Conservation (phyloP, 1,140 invertebrate genomes). For the Drosophila hydei region DNA sequence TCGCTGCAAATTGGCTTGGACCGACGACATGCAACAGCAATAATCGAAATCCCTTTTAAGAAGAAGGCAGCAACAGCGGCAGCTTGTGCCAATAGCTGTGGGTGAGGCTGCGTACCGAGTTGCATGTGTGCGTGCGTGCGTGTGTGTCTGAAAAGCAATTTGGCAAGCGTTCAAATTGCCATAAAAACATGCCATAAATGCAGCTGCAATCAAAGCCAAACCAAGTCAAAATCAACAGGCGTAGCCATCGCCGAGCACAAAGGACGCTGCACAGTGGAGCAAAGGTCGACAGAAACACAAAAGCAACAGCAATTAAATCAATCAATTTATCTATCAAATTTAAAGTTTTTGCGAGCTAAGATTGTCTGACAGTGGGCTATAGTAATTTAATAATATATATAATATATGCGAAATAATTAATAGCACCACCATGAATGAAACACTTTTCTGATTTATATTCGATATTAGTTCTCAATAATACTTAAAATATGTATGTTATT, state of each 20-base stretch:
- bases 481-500: too few species aligned
- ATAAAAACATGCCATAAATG: slow-evolving; percentile 65
- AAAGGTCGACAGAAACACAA: neutral
- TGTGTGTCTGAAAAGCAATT: slow-evolving; percentile 67
- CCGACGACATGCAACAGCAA: slow-evolving; percentile 36
- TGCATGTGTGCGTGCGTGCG: slow-evolving; percentile 45
- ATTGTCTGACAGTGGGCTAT: neutral
- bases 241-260: slow-evolving; percentile 15
- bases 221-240: slow-evolving; percentile 36
- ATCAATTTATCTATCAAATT: neutral
- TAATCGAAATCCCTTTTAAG: slow-evolving; percentile 22
- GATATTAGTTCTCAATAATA: too few species aligned
- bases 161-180: slow-evolving; percentile 72
- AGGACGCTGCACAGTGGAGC: slow-evolving; percentile 30
- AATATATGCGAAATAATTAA: too few species aligned
- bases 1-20: slow-evolving; percentile 21
- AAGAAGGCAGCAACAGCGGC: slow-evolving; percentile 18
- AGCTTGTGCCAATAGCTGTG: neutral
- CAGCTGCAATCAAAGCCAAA: slow-evolving; percentile 58
- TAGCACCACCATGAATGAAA: too few species aligned
- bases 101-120: neutral
- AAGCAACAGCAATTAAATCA: neutral
- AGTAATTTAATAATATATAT: too few species aligned
- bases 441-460: too few species aligned
- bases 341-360: too few species aligned